Evolutionary conservation across 1,140 invertebrate genomes (phyloP).

Genomic region (Papilio xuthus): DNA sequence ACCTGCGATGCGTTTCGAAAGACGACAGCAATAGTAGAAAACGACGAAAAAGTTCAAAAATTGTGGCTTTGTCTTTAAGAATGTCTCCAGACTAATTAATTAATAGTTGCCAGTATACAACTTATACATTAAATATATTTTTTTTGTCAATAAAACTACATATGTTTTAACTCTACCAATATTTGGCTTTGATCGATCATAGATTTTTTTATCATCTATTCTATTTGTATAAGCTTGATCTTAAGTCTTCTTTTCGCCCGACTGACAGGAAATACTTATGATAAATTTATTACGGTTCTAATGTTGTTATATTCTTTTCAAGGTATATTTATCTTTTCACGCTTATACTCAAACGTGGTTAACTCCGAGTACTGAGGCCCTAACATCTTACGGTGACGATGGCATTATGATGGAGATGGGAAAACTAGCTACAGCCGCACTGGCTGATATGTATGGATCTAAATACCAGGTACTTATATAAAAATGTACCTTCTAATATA

Average conservation of each 20-base stretch:
- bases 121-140: neutral
- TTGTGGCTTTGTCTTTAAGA: neutral
- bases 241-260: neutral
- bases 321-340: slow-evolving; percentile 88
- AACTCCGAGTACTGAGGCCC: slow-evolving; percentile 85
- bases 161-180: neutral
- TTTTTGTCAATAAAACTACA: neutral
- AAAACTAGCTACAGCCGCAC: slow-evolving; percentile 80
- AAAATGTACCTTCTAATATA: neutral
- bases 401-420: slow-evolving; percentile 83
- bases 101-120: neutral
- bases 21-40: neutral
- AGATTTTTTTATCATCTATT: neutral
- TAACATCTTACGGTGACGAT: slow-evolving; percentile 82
- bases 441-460: slow-evolving; percentile 84
- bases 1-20: neutral
- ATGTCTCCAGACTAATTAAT: neutral
- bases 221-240: neutral
- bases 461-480: slow-evolving; percentile 82
- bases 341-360: slow-evolving; percentile 90
- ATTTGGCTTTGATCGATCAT: neutral
- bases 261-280: neutral
- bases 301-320: slow-evolving; percentile 43
- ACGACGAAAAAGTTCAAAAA: neutral
- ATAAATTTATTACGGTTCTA: neutral